Evolutionary conservation across 2,888 invertebrate species (phyloP), one percentile per base, ranked within the genome.

Genomic region (Xylota segnis): DNA sequence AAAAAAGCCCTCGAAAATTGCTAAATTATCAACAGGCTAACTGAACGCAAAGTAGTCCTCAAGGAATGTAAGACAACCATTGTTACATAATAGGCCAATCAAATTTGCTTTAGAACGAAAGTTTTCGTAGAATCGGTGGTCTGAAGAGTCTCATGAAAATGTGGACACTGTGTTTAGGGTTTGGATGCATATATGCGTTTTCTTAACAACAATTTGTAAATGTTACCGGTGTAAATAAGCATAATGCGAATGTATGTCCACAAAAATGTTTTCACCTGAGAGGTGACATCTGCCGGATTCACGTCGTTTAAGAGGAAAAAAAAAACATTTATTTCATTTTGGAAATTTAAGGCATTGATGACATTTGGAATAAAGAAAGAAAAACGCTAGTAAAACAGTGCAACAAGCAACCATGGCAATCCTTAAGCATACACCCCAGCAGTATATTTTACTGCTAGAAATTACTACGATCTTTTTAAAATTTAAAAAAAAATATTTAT

Each of bases 141-240:
- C 1, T n/a, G 5, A 4, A 4, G 14, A 43, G 5, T 9, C 14
- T 43, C 14, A 14, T 43, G 14, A 14, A 14, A 5, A 5, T 14
- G 1, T 14, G 14, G 5, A 14, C 2, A 2, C 43, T 6, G 40
- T 14, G n/a, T 40, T 40, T 5, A n/a, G 4, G 40, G n/a, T n/a
- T n/a, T 4, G 4, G 0, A 40, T 40, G 4, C n/a, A 7, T 3
- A 45, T 23, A 50, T 12, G 5, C 10, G 10, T 50, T 29, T 66
- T 47, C 5, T 10, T 10, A 43, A 54, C 18, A 50, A 50, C 29
- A 12, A 52, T 23, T 52, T 68, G 14, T 16, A 12, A 16, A 68
- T 14, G 45, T 23, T 56, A 37, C 74, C 74, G 74, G 74, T 27
- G 29, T 56, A 74, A 74, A 74, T 65, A 63, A 52, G 6, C 7